These are phyloP conservation scores for Aphis gossypii DNA, from an alignment of 1,140 invertebrate species.

Conservation along the genomic window DNA sequence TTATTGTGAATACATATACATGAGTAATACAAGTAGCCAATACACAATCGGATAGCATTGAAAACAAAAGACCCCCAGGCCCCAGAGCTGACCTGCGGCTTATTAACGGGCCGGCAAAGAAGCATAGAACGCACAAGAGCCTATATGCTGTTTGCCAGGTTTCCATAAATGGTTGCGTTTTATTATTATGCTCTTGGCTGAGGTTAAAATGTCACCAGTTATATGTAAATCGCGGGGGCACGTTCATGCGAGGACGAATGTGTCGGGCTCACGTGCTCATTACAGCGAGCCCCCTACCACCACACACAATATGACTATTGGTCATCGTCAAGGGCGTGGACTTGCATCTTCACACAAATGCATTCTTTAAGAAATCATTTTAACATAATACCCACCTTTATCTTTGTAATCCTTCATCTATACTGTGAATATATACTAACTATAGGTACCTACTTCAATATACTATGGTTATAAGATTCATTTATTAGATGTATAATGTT, in stretches of 20 bases:
- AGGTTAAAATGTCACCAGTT: slow-evolving; percentile 53
- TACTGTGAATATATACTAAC: not conserved
- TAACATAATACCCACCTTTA: slow-evolving; percentile 10
- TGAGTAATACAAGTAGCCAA: slow-evolving; percentile 54
- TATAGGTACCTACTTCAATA: not conserved
- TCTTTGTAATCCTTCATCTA: slow-evolving; percentile 9
- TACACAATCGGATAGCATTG: slow-evolving; percentile 55
- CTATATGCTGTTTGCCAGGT: slow-evolving; percentile 35
- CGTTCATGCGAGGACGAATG: slow-evolving; percentile 48
- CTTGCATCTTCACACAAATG: slow-evolving; percentile 43
- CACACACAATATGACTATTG: not conserved
- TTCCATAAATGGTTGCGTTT: slow-evolving; percentile 56
- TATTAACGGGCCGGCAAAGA: slow-evolving; percentile 41
- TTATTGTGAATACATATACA: slow-evolving; percentile 46
- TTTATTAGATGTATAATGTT: slow-evolving; percentile 3
- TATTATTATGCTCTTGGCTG: slow-evolving; percentile 45
- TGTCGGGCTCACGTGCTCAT: slow-evolving; percentile 47
- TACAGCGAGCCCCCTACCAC: not conserved
- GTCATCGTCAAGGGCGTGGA: slow-evolving; percentile 34
- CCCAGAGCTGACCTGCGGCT: slow-evolving; percentile 47
- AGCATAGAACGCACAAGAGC: not conserved
- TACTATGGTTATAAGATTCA: not conserved
- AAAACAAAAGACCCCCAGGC: slow-evolving; percentile 49
- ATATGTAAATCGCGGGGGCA: slow-evolving; percentile 46
- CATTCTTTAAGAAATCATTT: slow-evolving; percentile 13